Conservation (phyloP, 1,140 invertebrate genomes). For the Heliconius hermathena region DNA sequence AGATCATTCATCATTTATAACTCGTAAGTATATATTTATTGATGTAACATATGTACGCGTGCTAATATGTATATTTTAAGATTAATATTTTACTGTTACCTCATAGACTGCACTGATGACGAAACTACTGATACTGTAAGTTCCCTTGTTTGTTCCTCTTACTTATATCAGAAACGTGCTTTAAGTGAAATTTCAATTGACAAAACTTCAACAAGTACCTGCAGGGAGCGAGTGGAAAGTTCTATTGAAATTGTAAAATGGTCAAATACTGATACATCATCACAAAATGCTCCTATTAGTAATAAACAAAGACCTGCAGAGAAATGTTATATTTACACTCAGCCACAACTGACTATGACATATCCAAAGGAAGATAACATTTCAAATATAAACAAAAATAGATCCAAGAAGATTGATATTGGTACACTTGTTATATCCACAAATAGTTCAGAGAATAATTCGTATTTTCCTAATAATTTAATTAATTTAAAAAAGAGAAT, state of each 20-base stretch:
- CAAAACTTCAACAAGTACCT: constrained; percentile 44
- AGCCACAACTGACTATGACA: constrained; percentile 61
- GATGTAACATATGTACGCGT: background rate
- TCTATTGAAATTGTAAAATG: constrained; percentile 51
- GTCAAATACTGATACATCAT: constrained; percentile 44
- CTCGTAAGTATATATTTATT: constrained; percentile 52
- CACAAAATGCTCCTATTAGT: constrained; percentile 32
- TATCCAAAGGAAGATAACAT: constrained; percentile 52
- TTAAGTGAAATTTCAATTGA: constrained; percentile 44
- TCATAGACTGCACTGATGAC: constrained; percentile 46
- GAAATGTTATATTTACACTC: constrained; percentile 63
- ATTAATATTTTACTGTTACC: background rate
- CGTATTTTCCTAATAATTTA: constrained; percentile 46
- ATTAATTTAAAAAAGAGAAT: constrained; percentile 62
- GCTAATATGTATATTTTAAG: background rate
- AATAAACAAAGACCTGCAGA: constrained; percentile 45
- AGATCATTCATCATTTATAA: constrained; percentile 66
- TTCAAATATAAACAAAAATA: constrained; percentile 45
- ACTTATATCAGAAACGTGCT: constrained; percentile 34
- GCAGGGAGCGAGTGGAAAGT: constrained; percentile 39
- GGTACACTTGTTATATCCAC: constrained; percentile 56
- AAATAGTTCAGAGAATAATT: constrained; percentile 51
- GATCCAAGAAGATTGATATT: constrained; percentile 55
- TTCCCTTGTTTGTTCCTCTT: constrained; percentile 41
- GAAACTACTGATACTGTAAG: constrained; percentile 45